Evolutionary conservation across 2,797 vertebrate genomes (phyloP), one percentile per base, ranked within the genome.

Genomic region (Epinephelus coioides): DNA sequence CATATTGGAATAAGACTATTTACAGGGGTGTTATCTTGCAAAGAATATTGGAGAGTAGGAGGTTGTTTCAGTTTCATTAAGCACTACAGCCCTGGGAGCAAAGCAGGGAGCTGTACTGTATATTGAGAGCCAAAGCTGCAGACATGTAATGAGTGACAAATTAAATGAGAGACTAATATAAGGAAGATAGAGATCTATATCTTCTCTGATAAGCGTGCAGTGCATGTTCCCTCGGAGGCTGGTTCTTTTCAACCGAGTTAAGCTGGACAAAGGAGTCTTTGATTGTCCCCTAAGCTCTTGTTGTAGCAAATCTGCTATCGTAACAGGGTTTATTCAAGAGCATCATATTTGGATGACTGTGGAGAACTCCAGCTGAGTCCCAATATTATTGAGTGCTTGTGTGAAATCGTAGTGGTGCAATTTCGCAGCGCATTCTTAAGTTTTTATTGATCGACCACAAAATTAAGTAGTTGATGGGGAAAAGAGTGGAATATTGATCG

Each of bases 21-120:
- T 79, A 59, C 47, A 60, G 38, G 54, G 61, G 61, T 69, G 73
- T 83, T 84, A 68, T 78, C 65, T 73, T 47, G 55, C 54, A 64
- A 23, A 80, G 46, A 69, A 70, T 78, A 72, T 56, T 83, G 67
- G 23, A 76, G 78, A 55, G 76, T 63, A 71, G 82, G 73, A 83
- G 78, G 74, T 62, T 76, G 73, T 78, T 88, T 81, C 66, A 71
- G 30, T 73, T 76, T 85, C 65, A 87, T 88, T 78, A 86, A 79
- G 80, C 1, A 10, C 47, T 27, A 8, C 56, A 73, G 78, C 44
- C 18, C 23, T 51, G 63, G 63, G 76, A 76, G 67, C 0, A 27
- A 57, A 61, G 65, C 77, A 68, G 49, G 21, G 46, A 73, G 78
- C 50, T 74, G 69, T 30, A 53, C 69, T 78, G 69, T 66, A 56